Conservation (phyloP, 2,113 vertebrate genomes). For the Centropus unirufus region DNA sequence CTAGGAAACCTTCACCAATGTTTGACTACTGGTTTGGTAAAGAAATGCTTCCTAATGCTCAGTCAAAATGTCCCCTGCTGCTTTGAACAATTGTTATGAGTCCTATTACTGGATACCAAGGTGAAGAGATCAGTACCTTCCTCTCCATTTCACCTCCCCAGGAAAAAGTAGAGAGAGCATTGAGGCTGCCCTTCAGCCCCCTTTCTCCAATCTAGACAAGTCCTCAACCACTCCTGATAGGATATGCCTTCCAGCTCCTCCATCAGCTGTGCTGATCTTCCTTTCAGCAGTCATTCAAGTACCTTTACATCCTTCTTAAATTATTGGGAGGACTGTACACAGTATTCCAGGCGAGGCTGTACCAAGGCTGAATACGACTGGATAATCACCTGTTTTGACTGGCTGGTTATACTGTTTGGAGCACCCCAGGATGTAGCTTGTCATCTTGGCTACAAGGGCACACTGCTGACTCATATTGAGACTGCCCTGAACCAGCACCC, state of each 20-base stretch:
- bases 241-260: neutral
- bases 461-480: accelerated
- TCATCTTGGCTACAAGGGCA: neutral
- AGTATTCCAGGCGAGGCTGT: neutral
- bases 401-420: neutral
- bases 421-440: neutral
- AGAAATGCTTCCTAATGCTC: neutral
- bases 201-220: neutral
- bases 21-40: neutral
- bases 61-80: neutral
- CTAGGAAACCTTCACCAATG: neutral
- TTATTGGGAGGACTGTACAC: neutral
- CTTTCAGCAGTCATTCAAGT: neutral
- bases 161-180: neutral
- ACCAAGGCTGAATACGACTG: accelerated
- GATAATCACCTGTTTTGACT: neutral
- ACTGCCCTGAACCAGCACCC: neutral
- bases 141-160: neutral
- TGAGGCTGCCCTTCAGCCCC: neutral
- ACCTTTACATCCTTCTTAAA: neutral
- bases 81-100: neutral
- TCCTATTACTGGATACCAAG: neutral
- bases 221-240: neutral
- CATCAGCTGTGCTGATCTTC: neutral
- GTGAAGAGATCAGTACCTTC: neutral